Percentiles rank a stretch among this genome's conserved stretches.
Conservation (phyloP, 1,140 invertebrate species). For the Drosophila mojavensis region DNA sequence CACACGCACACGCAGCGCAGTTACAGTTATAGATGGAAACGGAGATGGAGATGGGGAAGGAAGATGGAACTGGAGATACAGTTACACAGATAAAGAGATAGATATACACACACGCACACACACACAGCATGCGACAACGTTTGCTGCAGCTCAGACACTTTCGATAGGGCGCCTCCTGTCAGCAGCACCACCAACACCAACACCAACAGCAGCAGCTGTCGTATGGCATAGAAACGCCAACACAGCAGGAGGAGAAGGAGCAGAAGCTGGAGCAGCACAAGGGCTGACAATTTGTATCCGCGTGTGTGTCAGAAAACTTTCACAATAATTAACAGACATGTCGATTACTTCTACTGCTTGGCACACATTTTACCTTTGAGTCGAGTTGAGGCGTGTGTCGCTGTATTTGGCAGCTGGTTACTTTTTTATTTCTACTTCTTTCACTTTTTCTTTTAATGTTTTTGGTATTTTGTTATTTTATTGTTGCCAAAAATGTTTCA, state of each 20-base stretch:
- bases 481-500: conserved; percentile 54
- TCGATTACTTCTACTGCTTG: conserved; percentile 80
- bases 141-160: conserved; percentile 54
- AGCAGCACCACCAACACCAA: conserved; percentile 61
- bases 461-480: conserved; percentile 50
- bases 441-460: conserved; percentile 5
- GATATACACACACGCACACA: conserved; percentile 2
- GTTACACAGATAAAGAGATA: conserved; percentile 38
- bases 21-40: background rate
- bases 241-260: conserved; percentile 39
- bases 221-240: conserved; percentile 54
- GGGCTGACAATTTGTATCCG: conserved; percentile 38
- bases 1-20: background rate
- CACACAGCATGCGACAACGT: conserved; percentile 10
- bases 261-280: conserved; percentile 8
- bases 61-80: background rate
- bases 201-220: conserved; percentile 66
- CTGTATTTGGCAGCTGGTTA: conserved; percentile 55
- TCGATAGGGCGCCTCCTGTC: conserved; percentile 31
- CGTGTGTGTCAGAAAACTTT: conserved; percentile 65
- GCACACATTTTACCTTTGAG: conserved; percentile 73
- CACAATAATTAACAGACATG: conserved; percentile 82
- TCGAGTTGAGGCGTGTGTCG: background rate
- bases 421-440: no score
- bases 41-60: conserved; percentile 14